Evolutionary conservation across 2,113 vertebrate genomes (phyloP), one percentile per base, ranked within the genome.

Genomic region (Lagopus leucura): DNA sequence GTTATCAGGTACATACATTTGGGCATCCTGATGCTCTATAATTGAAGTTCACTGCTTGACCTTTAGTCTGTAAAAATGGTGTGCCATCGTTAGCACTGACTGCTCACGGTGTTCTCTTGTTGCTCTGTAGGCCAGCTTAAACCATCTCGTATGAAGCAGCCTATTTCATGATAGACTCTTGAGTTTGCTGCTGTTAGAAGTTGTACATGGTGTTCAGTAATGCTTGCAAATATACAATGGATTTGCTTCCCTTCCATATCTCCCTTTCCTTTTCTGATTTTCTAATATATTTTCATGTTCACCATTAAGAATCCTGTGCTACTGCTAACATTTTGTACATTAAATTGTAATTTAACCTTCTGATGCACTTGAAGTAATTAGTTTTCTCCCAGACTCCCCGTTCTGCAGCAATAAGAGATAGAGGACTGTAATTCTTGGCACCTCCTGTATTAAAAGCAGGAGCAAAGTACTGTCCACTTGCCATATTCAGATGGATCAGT

Each of bases 21-120:
- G 97, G 96, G 91, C 97, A 92, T 94, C 92, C 95, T 97, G 96
- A 97, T 96, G 96, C 88, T 93, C 94, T 90, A 86, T 96, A 97
- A 97, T 95, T 97, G 97, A 97, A 98, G 98, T 98, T 98, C 96
- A 97, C 97, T 97, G 96, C 96, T 96, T 74, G 89, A 94, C 96
- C 97, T 98, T 97, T 97, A 96, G 94, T 97, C 95, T 97, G 91
- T 97, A 95, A 97, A 96, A 97, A 96, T 79, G 90, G 83, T 91
- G 78, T 86, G 74, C 97, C 97, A 96, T 93, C 97, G 95, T 98
- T 97, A 97, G 95, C 83, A 28, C 86, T 96, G 96, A 91, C 93
- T 97, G 92, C 90, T 92, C 58, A 55, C 95, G 95, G 63, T 96
- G 91, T 95, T 95, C 97, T 97, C 93, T 89, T 97, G 95, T 97